Base-by-base conservation (phyloP, 2,888 invertebrate species). In the Drosophila neotestacea region DNA sequence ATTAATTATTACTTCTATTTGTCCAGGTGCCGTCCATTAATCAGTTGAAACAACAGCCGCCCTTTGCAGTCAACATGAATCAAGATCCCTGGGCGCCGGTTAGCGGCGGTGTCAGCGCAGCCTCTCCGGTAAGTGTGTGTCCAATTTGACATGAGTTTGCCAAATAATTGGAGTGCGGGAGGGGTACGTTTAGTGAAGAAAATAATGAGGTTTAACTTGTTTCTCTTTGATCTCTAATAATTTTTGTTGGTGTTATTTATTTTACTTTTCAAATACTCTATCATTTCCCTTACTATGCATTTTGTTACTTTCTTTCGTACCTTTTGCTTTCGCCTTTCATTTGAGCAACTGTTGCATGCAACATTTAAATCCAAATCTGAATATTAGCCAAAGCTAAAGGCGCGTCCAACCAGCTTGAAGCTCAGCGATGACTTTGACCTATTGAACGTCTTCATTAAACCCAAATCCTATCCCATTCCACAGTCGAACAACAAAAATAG, bases 21-120 rank as follows among this genome's bases (percentile, higher is more conserved):
- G n/a, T 2, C 1, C 22, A 93, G 93, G 92, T 93, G 86, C 93
- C 93, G 92, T 93, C 93, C 93, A 93, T 93, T 51, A 93, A 93
- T 88, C 93, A 93, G 80, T 80, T 93, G 75, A 93, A 93, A 88
- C 93, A 93, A 77, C 93, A 93, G 86, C 90, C 91, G 79, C 92
- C 92, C 78, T 92, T 92, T 76, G 90, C 92, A 79, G 92, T 92
- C 71, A 91, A 91, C 60, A 86, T 93, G 81, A 92, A 92, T 81
- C 92, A 92, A 85, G 93, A 93, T 90, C 93, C 93, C 62, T 93
- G 93, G 93, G 92, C 93, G 74, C 93, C 93, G 60, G 91, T 90
- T 42, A 84, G 72, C 77, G 89, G 78, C 67, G 90, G 90, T 59
- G 77, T 85, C 70, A 91, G 80, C 72, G 85, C 87, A 73, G 81